Conservation (phyloP, 1,140 invertebrate species). For the Lysiphlebus fabarum region DNA sequence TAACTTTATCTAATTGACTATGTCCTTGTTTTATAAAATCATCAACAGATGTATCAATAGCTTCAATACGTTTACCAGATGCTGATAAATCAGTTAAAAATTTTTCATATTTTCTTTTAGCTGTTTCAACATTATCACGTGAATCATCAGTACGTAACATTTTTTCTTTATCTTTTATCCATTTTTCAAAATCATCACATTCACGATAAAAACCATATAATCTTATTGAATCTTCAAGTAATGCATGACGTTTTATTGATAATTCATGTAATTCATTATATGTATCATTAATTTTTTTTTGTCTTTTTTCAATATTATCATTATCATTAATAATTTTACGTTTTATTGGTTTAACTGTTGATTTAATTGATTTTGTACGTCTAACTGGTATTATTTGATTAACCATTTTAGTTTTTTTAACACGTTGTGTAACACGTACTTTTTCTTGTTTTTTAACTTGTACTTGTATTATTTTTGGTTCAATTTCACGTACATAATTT, state of each 20-base stretch:
- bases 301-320: constrained; percentile 80
- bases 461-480: constrained; percentile 80
- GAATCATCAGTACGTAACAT: constrained; percentile 81
- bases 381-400: constrained; percentile 78
- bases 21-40: constrained; percentile 84
- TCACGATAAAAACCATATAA: constrained; percentile 94
- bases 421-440: constrained; percentile 76
- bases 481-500: constrained; percentile 93
- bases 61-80: constrained; percentile 83
- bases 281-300: constrained; percentile 74
- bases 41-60: constrained; percentile 83
- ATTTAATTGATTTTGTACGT: constrained; percentile 58
- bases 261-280: constrained; percentile 80
- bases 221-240: constrained; percentile 89
- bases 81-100: constrained; percentile 94
- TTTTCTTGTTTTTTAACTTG: constrained; percentile 80
- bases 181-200: constrained; percentile 96
- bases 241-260: constrained; percentile 71
- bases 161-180: constrained; percentile 95
- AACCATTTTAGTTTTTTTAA: constrained; percentile 86
- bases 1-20: constrained; percentile 84
- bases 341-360: constrained; percentile 55
- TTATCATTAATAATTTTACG: constrained; percentile 59
- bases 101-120: constrained; percentile 94
- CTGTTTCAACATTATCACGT: constrained; percentile 86